phyloP scores from a whole-genome alignment of 2,113 vertebrate genomes.

The Callipepla squamata region DNA sequence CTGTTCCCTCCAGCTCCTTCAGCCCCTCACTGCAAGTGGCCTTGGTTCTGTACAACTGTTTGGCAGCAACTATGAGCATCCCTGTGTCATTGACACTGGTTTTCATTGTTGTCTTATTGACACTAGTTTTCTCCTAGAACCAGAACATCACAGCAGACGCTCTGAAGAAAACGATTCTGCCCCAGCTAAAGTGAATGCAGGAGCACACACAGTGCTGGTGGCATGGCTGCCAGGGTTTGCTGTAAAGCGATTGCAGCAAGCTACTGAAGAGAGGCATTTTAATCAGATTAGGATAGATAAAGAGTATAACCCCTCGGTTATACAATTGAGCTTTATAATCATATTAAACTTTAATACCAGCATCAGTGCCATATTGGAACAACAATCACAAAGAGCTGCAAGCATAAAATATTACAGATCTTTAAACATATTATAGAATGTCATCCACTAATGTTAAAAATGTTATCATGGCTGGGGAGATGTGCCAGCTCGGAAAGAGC shows the following conservation, averaged over 20 bases:
- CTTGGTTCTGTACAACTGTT: too few species aligned
- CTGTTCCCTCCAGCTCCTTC: too few species aligned
- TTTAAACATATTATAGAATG: constrained; percentile 67
- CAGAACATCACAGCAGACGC: too few species aligned
- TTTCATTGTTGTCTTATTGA: too few species aligned
- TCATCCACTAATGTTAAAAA: constrained; percentile 57
- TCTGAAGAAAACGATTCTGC: too few species aligned
- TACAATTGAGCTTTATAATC: constrained; percentile 71
- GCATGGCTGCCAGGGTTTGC: constrained; percentile 44
- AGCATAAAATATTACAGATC: constrained; percentile 61
- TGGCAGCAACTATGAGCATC: too few species aligned
- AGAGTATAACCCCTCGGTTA: constrained; percentile 63
- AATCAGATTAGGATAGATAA: constrained; percentile 72
- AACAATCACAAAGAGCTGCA: constrained; percentile 55
- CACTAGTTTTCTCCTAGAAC: too few species aligned
- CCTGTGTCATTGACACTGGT: too few species aligned
- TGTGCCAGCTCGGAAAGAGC: not conserved
- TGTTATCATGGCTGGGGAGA: not conserved
- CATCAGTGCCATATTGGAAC: constrained; percentile 62
- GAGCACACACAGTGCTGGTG: not conserved
- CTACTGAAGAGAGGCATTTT: constrained; percentile 61
- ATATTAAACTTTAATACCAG: constrained; percentile 61
- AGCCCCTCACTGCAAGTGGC: too few species aligned
- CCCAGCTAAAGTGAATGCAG: not conserved
- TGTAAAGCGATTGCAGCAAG: constrained; percentile 51